Percentiles rank a stretch among this genome's conserved stretches.
phyloP scores from a whole-genome alignment of 2,888 invertebrate genomes.

The Aphodius sticticus region DNA sequence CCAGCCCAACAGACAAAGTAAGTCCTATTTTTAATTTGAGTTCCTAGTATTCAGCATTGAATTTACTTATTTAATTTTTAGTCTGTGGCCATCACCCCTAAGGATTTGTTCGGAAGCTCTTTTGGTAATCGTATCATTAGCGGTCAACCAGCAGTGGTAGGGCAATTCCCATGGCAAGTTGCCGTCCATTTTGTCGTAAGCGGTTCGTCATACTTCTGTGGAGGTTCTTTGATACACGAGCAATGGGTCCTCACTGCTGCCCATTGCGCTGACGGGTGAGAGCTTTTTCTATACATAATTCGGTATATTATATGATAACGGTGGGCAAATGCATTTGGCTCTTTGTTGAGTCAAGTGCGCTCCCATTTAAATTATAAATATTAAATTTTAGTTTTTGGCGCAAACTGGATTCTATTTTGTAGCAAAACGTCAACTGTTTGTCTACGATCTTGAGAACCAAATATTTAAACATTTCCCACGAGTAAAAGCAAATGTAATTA shows the following conservation, averaged over 20 bases:
- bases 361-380: background rate
- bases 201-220: constrained; percentile 35
- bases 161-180: constrained; percentile 50
- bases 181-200: constrained; percentile 33
- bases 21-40: background rate
- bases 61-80: background rate
- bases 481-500: too few relatives aligned
- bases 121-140: constrained; percentile 42
- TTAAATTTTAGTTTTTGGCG: background rate
- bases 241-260: constrained; percentile 44
- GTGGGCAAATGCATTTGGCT: too few relatives aligned
- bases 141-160: constrained; percentile 43
- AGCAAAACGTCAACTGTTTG: too few relatives aligned
- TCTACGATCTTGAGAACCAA: too few relatives aligned
- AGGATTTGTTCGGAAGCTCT: background rate
- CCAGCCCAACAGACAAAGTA: constrained; percentile 4
- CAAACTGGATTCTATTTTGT: background rate
- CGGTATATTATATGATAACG: too few relatives aligned
- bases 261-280: constrained; percentile 42
- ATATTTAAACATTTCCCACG: too few relatives aligned
- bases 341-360: background rate
- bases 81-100: background rate
- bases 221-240: constrained; percentile 41
- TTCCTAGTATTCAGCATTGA: background rate
- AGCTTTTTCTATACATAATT: background rate